Evolutionary conservation across 2,888 invertebrate genomes (phyloP).

Genomic region (Apotomis betuletana): DNA sequence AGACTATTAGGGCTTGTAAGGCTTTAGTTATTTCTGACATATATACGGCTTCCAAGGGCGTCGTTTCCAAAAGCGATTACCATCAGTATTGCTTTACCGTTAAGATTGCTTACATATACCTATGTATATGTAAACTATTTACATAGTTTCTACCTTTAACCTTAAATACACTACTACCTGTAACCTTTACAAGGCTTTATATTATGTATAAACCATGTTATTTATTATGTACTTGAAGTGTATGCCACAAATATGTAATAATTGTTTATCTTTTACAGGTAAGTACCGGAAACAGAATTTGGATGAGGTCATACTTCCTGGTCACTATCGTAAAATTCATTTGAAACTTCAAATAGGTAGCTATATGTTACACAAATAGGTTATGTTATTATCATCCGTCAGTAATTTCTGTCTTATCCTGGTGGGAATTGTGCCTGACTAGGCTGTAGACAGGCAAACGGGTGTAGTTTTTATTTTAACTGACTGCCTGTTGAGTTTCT

Average conservation of each 20-base stretch:
- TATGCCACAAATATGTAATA: background rate
- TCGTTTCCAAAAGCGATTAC: background rate
- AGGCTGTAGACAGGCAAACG: too few species aligned
- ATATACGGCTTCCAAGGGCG: background rate
- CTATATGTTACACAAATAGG: too few species aligned
- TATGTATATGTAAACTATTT: too few species aligned
- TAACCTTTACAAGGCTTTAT: background rate
- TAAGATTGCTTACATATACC: too few species aligned
- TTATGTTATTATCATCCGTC: too few species aligned
- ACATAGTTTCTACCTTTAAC: too few species aligned
- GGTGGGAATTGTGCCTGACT: too few species aligned
- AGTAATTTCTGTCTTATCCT: too few species aligned
- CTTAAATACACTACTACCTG: too few species aligned
- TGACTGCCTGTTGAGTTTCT: too few species aligned
- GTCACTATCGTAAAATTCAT: background rate
- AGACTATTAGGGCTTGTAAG: background rate
- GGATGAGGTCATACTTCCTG: background rate
- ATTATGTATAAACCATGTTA: background rate
- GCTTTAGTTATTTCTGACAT: background rate
- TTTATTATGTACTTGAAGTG: background rate
- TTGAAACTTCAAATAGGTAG: background rate
- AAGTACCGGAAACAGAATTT: slow-evolving; percentile 25
- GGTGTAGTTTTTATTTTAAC: too few species aligned
- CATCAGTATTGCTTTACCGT: too few species aligned
- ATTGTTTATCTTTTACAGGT: slow-evolving; percentile 32